Percentiles rank a stretch among this genome's conserved stretches.
These are phyloP conservation scores for Ptychobarbus kaznakovi DNA, from an alignment of 2,797 vertebrate genomes.

Conservation along the genomic window DNA sequence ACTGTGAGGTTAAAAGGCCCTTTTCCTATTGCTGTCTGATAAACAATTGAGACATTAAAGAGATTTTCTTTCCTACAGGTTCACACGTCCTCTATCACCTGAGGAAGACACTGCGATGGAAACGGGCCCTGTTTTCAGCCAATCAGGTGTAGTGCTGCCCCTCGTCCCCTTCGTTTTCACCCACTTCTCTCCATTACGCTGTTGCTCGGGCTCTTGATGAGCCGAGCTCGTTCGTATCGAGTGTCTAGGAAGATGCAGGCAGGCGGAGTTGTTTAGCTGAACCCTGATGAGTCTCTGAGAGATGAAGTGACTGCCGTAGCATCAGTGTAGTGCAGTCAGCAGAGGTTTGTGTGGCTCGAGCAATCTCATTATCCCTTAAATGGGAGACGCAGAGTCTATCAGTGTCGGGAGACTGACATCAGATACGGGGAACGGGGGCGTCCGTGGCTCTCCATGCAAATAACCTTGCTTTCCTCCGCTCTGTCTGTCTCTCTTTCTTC, in stretches of 20 bases:
- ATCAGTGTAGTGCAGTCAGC: conserved; percentile 53
- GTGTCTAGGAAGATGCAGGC: neutral
- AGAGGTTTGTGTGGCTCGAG: conserved; percentile 52
- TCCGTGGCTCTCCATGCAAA: conserved; percentile 53
- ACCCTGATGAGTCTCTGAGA: conserved; percentile 15
- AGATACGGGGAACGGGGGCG: conserved; percentile 56
- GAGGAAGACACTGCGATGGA: conserved; percentile 70
- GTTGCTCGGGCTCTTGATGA: conserved; percentile 24
- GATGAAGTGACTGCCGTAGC: conserved; percentile 3
- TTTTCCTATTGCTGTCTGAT: neutral
- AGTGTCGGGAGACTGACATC: conserved; percentile 58
- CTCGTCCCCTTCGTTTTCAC: conserved; percentile 30
- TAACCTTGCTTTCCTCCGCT: conserved; percentile 45
- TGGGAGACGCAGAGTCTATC: conserved; percentile 59
- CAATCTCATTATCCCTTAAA: conserved; percentile 66
- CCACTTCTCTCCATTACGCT: conserved; percentile 36
- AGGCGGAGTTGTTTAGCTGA: conserved; percentile 20
- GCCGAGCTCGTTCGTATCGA: conserved; percentile 16
- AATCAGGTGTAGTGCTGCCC: conserved; percentile 64
- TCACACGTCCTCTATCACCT: conserved; percentile 63
- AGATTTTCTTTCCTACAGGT: conserved; percentile 58
- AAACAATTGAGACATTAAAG: neutral
- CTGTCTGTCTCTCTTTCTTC: conserved; percentile 29
- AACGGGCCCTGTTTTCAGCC: conserved; percentile 64
- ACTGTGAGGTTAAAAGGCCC: neutral